These are phyloP conservation scores for Pseudomyrmex cubaensis DNA, from an alignment of 1,140 invertebrate genomes.

Conservation along the genomic window DNA sequence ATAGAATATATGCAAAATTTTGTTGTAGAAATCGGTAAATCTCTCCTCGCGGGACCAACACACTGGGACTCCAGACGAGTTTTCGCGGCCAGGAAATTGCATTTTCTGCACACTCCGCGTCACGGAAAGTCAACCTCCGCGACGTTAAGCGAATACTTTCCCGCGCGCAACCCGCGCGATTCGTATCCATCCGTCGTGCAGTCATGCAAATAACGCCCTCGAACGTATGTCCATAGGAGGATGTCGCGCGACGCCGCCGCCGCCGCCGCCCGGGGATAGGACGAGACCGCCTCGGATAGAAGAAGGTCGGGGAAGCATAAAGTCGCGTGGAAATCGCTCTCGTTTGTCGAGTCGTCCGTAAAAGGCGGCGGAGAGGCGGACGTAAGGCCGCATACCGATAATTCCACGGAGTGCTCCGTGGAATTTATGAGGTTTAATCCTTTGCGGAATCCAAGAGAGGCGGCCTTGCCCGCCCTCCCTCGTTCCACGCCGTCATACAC, in stretches of 20 bases:
- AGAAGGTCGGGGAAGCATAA: slow-evolving; percentile 57
- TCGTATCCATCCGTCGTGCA: slow-evolving; percentile 65
- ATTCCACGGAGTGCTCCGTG: slow-evolving; percentile 75
- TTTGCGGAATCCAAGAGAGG: slow-evolving; percentile 75
- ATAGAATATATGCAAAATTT: not conserved
- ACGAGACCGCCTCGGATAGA: too few relatives aligned
- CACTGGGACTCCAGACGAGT: slow-evolving; percentile 12
- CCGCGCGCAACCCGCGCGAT: slow-evolving; percentile 4
- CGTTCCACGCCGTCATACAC: slow-evolving; percentile 7
- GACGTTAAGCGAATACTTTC: slow-evolving; percentile 37
- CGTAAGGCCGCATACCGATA: slow-evolving; percentile 78
- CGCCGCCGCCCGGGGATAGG: not conserved
- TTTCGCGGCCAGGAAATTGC: slow-evolving; percentile 44
- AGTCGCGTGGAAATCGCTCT: slow-evolving; percentile 65
- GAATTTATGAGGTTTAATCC: slow-evolving; percentile 81
- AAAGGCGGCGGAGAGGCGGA: slow-evolving; percentile 64
- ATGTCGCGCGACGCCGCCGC: slow-evolving; percentile 3
- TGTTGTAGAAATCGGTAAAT: not conserved
- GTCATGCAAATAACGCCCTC: slow-evolving; percentile 72
- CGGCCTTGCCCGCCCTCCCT: slow-evolving; percentile 13
- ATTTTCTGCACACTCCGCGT: slow-evolving; percentile 18
- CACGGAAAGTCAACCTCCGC: not conserved
- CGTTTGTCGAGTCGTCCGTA: slow-evolving; percentile 64
- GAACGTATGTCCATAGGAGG: slow-evolving; percentile 50
- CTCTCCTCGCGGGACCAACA: slow-evolving; percentile 5